phyloP scores from a whole-genome alignment of 2,888 invertebrate species.

The Lasioglossum villosulum region DNA sequence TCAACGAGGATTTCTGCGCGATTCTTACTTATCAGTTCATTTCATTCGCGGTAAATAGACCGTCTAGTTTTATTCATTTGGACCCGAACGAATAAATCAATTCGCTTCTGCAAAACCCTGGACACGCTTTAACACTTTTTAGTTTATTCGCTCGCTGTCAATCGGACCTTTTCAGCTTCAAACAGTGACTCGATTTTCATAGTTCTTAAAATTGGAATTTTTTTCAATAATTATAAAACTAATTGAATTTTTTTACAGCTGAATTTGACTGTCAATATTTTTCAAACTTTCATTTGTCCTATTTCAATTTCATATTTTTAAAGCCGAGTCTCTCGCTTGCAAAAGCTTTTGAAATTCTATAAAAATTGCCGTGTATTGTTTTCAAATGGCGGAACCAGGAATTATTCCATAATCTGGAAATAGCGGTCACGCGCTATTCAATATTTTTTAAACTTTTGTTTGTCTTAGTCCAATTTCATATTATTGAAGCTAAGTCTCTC shows the following conservation, averaged over 20 bases:
- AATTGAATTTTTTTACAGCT: no score
- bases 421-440: not conserved
- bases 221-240: no score
- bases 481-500: not conserved
- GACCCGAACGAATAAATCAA: not conserved
- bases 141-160: no score
- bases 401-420: not conserved
- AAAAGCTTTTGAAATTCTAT: not conserved
- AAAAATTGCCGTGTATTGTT: not conserved
- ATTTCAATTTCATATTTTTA: not conserved
- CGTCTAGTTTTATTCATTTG: not conserved
- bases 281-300: no score
- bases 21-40: not conserved
- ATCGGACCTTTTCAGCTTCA: no score
- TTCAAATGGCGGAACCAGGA: not conserved
- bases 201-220: no score
- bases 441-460: no score
- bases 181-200: no score
- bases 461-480: no score
- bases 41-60: not conserved
- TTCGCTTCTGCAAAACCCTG: no score
- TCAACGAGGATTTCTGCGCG: not conserved
- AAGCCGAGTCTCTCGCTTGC: fast-evolving
- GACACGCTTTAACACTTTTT: no score
- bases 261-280: no score